phyloP scores from a whole-genome alignment of 2,113 vertebrate genomes.

The Paralichthys olivaceus region DNA sequence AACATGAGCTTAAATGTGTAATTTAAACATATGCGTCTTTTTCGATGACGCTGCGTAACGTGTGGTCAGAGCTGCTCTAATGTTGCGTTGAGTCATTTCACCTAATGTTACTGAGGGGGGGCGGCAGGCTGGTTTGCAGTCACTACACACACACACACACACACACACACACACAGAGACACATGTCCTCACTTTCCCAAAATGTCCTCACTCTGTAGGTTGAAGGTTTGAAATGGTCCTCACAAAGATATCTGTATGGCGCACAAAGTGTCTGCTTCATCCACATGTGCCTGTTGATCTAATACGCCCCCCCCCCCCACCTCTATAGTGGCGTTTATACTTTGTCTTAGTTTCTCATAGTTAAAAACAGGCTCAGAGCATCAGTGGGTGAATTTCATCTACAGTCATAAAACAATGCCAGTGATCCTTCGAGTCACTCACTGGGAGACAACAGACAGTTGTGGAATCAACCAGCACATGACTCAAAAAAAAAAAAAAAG shows the following conservation, averaged over 20 bases:
- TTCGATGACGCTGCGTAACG: background rate
- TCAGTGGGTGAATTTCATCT: background rate
- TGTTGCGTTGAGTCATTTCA: background rate
- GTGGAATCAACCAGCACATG: no score
- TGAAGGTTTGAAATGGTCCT: no score
- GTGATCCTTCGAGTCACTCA: background rate
- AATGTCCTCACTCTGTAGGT: no score
- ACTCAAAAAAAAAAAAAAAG: no score
- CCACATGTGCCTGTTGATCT: slow-evolving; percentile 57
- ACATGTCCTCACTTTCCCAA: no score
- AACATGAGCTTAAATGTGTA: background rate
- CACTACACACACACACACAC: background rate
- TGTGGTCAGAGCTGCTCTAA: background rate
- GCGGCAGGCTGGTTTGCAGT: slow-evolving; percentile 16
- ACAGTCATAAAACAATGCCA: background rate
- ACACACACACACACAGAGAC: no score
- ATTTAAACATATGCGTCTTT: no score
- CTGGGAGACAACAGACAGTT: no score
- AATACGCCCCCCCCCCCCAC: slow-evolving; percentile 2
- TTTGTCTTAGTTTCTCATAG: background rate
- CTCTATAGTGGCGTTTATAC: background rate
- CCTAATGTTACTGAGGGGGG: slow-evolving; percentile 2
- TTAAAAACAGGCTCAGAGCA: background rate
- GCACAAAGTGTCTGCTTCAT: slow-evolving; percentile 9
- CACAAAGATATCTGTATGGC: no score